These are phyloP conservation scores for Parelbella ahira DNA, from an alignment of 2,888 invertebrate genomes.

Conservation along the genomic window DNA sequence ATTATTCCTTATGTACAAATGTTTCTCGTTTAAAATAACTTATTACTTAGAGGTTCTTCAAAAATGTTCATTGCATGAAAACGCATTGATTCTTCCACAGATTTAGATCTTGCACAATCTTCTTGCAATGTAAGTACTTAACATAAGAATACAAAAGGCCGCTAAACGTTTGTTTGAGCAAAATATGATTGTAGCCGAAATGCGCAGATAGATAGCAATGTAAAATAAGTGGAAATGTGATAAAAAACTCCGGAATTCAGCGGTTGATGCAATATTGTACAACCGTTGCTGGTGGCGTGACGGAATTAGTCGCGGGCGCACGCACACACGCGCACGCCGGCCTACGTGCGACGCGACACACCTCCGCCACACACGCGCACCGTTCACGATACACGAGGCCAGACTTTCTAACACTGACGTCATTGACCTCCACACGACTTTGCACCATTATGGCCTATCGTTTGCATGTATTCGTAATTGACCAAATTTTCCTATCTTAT, in stretches of 20 bases:
- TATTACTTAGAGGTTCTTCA: no score
- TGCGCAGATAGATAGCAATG: neutral
- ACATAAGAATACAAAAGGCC: no score
- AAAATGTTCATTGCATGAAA: no score
- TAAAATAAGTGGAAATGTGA: neutral
- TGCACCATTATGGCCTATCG: slow-evolving; percentile 13
- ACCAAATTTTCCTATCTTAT: slow-evolving; percentile 5
- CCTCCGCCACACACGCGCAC: slow-evolving; percentile 21
- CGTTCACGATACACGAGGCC: neutral
- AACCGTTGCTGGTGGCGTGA: slow-evolving; percentile 15
- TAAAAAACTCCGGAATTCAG: slow-evolving; percentile 6
- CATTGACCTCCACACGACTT: slow-evolving; percentile 22
- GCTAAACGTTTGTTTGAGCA: no score
- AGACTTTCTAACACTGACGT: slow-evolving; percentile 32
- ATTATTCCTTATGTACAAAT: no score
- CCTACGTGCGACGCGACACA: slow-evolving; percentile 24
- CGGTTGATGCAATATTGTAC: slow-evolving; percentile 21
- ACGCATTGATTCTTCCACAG: no score
- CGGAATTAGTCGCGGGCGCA: slow-evolving; percentile 14
- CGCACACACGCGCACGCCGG: neutral
- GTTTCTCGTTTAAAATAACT: no score
- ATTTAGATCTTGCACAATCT: no score
- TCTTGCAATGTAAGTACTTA: no score
- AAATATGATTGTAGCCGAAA: no score
- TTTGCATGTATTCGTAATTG: slow-evolving; percentile 11